Conservation (phyloP, 2,797 vertebrate species). For the Hydrophis major region DNA sequence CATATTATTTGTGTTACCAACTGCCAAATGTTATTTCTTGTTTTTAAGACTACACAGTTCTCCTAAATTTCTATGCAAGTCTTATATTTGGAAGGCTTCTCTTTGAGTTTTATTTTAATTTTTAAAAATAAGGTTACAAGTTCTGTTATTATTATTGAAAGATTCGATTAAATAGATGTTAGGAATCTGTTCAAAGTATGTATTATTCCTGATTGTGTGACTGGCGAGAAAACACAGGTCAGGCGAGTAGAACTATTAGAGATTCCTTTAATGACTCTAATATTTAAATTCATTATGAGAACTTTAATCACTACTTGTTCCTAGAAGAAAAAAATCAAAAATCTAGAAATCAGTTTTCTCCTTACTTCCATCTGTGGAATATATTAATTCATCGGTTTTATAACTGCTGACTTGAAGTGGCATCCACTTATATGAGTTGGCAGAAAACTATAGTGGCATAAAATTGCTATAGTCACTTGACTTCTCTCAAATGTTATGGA, state of each 20-base stretch:
- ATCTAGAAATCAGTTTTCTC: neutral
- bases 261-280: neutral
- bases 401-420: neutral
- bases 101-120: constrained; percentile 27
- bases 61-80: constrained; percentile 23
- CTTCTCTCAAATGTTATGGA: neutral
- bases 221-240: neutral
- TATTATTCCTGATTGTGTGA: neutral
- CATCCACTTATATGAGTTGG: neutral
- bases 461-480: neutral
- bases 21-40: neutral
- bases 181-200: neutral
- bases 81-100: neutral
- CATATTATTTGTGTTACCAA: constrained; percentile 12
- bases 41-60: constrained; percentile 43
- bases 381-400: neutral
- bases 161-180: neutral
- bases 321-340: neutral
- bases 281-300: neutral
- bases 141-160: neutral
- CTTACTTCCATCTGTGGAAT: neutral
- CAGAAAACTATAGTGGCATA: neutral
- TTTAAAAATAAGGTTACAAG: neutral
- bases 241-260: neutral
- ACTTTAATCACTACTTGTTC: neutral